Base-by-base conservation (phyloP, 2,797 vertebrate genomes). In the Sitta carolinensis region DNA sequence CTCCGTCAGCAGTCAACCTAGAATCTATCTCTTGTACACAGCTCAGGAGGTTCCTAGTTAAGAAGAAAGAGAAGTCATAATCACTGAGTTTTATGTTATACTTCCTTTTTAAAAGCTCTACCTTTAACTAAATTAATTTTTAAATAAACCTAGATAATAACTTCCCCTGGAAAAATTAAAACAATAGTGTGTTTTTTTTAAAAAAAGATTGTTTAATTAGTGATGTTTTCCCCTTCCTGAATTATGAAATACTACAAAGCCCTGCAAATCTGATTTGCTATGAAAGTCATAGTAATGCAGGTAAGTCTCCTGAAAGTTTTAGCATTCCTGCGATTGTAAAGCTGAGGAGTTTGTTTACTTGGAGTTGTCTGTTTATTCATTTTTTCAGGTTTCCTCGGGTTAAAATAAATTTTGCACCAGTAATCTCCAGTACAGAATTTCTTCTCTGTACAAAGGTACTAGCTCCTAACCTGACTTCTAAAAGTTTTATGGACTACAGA, bases 1-100 rank as follows among this genome's bases (percentile, higher is more conserved):
- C 95, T 50, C 38, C 64, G 23, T 89, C 95, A 32, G 63, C 86
- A 38, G 94, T 93, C 72, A 98, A 55, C 30, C 97, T 91, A 14
- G 84, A 72, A 45, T 98, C 97, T 57, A 99, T 88, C 51, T 98
- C 98, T 77, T 98, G 97, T 16, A 99, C 63, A 38, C 97, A 98
- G 54, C 96, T 95, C 29, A 98, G 97, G 43, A 99, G 96, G 84
- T 97, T 98, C 98, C 99, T 99, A 92, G 59, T 69, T 17, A 72
- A 79, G 36, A 36, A 23, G 61, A 50, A 63, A 26, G 26, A 75
- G 45, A 54, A 62, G 40, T 69, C 75, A 77, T 18, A 43, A 52
- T 38, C 32, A 38, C 15, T 1, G 4, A 86, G 11, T 55, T 72
- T 69, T 81, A 36, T 4, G 5, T 26, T 27, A 8, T 10, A 51